Evolutionary conservation across 2,113 vertebrate genomes (phyloP), one percentile per base, ranked within the genome.

Genomic region (Nanorana parkeri): DNA sequence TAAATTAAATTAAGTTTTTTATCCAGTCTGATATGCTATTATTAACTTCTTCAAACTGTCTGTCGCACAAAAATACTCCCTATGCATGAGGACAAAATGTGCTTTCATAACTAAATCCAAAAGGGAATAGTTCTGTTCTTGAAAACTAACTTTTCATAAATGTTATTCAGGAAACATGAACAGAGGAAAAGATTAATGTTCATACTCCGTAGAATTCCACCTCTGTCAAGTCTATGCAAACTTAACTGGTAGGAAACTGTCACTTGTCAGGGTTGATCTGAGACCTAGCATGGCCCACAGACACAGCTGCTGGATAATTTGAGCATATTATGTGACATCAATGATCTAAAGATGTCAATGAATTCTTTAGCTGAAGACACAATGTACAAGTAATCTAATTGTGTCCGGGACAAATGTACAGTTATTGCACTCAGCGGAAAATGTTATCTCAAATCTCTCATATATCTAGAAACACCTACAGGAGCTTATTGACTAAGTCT

Each of bases 301-400:
- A 29, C 71, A 74, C 71, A 74, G 71, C 32, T 26, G 58, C 32
- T 63, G 13, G 16, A 15, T 63, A 28, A 63, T 23, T 47, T 41
- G 13, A 75, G 17, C 36, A 17, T 15, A 61, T 41, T 63, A 41
- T 16, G 20, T 41, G n/a, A 7, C 24, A 24, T 15, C 32, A 20
- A 4, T 64, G n/a, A 77, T 28, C 21, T 73, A 24, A 73, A 51
- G 32, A 76, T 21, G 21, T 64, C 58, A 26, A 26, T 77, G 23
- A 60, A 24, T 75, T 36, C 13, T 61, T 61, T 36, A 60, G 24
- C 47, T 29, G 4, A 61, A 47, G 32, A 32, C 58, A 77, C 74
- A 63, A 64, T 77, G 71, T 74, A 77, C 17, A 61, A 77, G 74
- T 64, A 51, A 77, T 77, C 74, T 51, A 77, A 77, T 51, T 64